Evolutionary conservation across 2,797 vertebrate species (phyloP).

Genomic region (Tinamus major): DNA sequence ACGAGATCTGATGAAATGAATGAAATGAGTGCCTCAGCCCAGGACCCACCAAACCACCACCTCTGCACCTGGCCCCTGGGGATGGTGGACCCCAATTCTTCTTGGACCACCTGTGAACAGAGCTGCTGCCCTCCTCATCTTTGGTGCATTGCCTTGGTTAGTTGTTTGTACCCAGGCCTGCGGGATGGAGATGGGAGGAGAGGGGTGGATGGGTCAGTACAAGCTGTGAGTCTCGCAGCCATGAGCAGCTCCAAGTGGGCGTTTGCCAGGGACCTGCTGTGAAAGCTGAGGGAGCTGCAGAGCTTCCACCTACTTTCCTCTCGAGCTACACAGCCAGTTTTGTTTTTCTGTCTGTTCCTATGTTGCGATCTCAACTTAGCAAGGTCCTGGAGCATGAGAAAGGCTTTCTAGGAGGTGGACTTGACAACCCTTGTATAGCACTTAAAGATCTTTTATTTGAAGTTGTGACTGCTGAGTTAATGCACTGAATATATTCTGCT

Average conservation of each 20-base stretch:
- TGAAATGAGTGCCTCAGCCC: neutral
- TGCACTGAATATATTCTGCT: neutral
- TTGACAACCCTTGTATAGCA: slow-evolving; percentile 26
- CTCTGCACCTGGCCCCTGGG: neutral
- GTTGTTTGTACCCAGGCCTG: neutral
- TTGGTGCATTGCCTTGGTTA: neutral
- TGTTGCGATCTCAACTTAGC: neutral
- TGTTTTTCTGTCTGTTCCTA: neutral
- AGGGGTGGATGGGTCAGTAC: neutral
- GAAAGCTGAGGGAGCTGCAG: neutral
- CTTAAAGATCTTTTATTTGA: slow-evolving; percentile 19
- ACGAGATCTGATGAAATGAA: neutral
- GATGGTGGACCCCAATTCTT: neutral
- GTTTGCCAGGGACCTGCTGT: neutral
- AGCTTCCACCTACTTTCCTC: neutral
- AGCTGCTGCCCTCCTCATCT: neutral
- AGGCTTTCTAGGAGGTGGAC: neutral
- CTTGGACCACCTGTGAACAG: neutral
- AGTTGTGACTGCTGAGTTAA: slow-evolving; percentile 40
- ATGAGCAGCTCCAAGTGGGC: slow-evolving; percentile 3
- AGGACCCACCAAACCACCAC: neutral
- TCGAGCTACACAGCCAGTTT: neutral
- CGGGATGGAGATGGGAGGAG: neutral
- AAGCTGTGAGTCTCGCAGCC: neutral
- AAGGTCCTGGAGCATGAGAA: neutral